Evolutionary conservation across 2,888 invertebrate genomes (phyloP).

Genomic region (Sinohyriopsis cumingii): DNA sequence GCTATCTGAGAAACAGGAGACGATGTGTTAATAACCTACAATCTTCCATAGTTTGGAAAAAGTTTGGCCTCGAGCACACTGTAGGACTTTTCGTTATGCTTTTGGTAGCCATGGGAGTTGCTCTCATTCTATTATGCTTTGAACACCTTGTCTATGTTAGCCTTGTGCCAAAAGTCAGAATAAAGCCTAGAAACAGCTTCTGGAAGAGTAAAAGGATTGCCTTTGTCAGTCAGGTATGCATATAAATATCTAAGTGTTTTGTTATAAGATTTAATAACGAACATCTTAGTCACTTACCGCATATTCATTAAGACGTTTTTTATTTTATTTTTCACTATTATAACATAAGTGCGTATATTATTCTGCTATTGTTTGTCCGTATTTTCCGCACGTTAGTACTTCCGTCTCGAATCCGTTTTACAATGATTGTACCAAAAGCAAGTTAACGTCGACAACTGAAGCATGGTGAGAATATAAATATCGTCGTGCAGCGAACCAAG

Average conservation of each 20-base stretch:
- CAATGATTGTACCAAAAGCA: too few relatives aligned
- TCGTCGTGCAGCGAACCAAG: too few relatives aligned
- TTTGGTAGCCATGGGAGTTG: conserved; percentile 58
- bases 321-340: too few relatives aligned
- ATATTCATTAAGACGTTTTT: too few relatives aligned
- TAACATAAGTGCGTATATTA: too few relatives aligned
- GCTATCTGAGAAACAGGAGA: conserved; percentile 73
- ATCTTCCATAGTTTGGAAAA: conserved; percentile 47
- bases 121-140: conserved; percentile 81
- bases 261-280: neutral
- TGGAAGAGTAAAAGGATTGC: conserved; percentile 93
- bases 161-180: conserved; percentile 87
- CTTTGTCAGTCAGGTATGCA: conserved; percentile 90
- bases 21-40: conserved; percentile 46
- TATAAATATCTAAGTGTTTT: neutral
- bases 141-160: conserved; percentile 93
- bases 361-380: too few relatives aligned
- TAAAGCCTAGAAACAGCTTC: conserved; percentile 87
- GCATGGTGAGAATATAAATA: too few relatives aligned
- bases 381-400: too few relatives aligned
- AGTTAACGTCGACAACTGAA: too few relatives aligned
- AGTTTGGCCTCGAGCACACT: conserved; percentile 57
- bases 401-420: too few relatives aligned
- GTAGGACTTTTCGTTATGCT: conserved; percentile 62
- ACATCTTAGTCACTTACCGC: neutral